A percentile compares a stretch with the other conserved stretches of the same genome.
phyloP scores from a whole-genome alignment of 1,140 invertebrate species.

The Drosophila albomicans region DNA sequence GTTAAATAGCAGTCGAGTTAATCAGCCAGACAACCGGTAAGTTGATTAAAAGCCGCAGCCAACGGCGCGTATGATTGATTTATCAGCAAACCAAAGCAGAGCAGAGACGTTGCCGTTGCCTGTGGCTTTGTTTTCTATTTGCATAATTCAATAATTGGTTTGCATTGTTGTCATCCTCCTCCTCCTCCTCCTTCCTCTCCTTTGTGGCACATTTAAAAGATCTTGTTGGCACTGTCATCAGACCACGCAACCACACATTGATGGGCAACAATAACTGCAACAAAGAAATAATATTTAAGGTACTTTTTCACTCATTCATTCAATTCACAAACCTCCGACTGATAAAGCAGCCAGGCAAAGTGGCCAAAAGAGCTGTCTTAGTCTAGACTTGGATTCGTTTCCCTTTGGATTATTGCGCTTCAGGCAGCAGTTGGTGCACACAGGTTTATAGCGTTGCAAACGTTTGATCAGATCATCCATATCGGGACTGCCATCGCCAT shows the following conservation, averaged over 20 bases:
- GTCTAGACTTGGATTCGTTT: not conserved
- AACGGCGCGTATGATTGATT: constrained; percentile 74
- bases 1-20: constrained; percentile 57
- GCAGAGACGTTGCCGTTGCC: constrained; percentile 15
- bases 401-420: not conserved
- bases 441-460: not conserved
- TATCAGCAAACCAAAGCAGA: constrained; percentile 26
- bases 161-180: constrained; percentile 4
- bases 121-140: constrained; percentile 53
- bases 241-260: not conserved
- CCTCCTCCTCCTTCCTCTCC: not conserved
- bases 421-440: constrained; percentile 17
- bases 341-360: not conserved
- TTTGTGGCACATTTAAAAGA: not conserved
- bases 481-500: not conserved
- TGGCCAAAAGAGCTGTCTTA: not conserved
- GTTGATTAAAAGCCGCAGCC: constrained; percentile 68
- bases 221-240: not conserved
- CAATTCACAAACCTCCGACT: not conserved
- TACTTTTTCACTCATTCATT: not conserved
- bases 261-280: not conserved
- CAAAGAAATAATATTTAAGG: not conserved
- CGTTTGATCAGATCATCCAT: not conserved
- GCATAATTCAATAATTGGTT: constrained; percentile 68
- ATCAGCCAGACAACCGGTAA: constrained; percentile 53